A percentile compares a stretch with the other conserved stretches of the same genome.
phyloP scores from a whole-genome alignment of 2,113 vertebrate species.

The Antechinus flavipes region DNA sequence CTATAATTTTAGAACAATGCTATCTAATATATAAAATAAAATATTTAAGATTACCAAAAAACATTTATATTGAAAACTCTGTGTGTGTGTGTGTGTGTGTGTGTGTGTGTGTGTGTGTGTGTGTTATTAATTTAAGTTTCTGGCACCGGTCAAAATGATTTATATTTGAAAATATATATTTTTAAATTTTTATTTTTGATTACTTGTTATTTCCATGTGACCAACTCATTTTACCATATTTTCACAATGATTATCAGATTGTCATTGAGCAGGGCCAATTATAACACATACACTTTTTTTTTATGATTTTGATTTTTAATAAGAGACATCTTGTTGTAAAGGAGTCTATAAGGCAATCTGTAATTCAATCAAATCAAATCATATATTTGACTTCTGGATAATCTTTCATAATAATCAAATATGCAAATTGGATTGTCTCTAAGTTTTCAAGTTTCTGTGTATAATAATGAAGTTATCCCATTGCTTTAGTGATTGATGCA shows the following conservation, averaged over 20 bases:
- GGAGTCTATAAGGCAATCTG: background rate
- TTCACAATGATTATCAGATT: background rate
- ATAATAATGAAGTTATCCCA: background rate
- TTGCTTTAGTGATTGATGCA: background rate
- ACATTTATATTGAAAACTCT: no score
- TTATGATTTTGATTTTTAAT: background rate
- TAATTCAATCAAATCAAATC: background rate
- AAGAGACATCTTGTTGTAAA: background rate
- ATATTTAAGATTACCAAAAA: no score
- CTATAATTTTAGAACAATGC: no score
- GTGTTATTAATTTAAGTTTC: background rate
- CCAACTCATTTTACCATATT: background rate
- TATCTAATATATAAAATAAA: no score
- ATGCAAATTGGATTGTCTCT: background rate
- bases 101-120: no score
- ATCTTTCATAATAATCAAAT: background rate
- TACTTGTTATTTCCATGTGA: background rate
- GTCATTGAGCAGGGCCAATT: background rate
- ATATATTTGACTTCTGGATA: background rate
- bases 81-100: no score
- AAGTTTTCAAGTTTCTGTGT: background rate
- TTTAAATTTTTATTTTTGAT: background rate
- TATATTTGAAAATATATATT: background rate
- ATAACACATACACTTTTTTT: rapidly evolving
- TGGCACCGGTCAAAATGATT: background rate